Base-by-base conservation (phyloP, 2,113 vertebrate genomes). In the Oceanites oceanicus region DNA sequence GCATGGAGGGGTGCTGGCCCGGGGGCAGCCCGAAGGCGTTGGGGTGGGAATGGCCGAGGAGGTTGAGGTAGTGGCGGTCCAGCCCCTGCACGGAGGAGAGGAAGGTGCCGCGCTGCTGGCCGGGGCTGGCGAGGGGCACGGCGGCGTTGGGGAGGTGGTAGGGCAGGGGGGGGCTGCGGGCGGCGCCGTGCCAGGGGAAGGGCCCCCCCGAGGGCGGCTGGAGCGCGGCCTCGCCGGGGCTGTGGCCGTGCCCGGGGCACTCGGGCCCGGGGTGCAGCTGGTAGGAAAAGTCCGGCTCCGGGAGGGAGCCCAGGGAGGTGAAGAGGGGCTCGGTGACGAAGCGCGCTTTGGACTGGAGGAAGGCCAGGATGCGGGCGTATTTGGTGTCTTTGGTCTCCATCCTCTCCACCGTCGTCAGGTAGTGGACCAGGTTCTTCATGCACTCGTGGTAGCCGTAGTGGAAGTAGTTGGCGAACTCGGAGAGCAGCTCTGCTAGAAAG, bases 391-490 rank as follows among this genome's bases (percentile, higher is more conserved):
- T 99, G 97, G 99, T 99, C 96, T 99, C 99, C 96, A 99, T 99
- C 66, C 99, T 96, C 97, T 99, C 99, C 97, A 99, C 99, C 0
- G 99, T 99, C 92, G 99, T 99, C 93, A 99, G 98, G 85, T 99
- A 99, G 95, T 99, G 99, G 63, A 99, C 99, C 82, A 99, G 97
- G 96, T 99, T 99, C 97, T 99, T 99, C 99, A 99, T 99, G 83
- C 99, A 99, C 95, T 99, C 99, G 87, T 99, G 99, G 96, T 99
- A 99, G 89, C 99, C 99, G 23, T 99, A 99, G 97, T 99, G 99
- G 95, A 99, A 99, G 83, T 99, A 99, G 97, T 99, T 99, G n/a
- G 99, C 99, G 89, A 99, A 99, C 95, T 99, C 99, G n/a, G 99
- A 98, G 71, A 99, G 97, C 61, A 99, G 98, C 88, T 99, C 99